These are phyloP conservation scores for Camelus bactrianus DNA, from an alignment of 2,113 vertebrate genomes.

Conservation along the genomic window DNA sequence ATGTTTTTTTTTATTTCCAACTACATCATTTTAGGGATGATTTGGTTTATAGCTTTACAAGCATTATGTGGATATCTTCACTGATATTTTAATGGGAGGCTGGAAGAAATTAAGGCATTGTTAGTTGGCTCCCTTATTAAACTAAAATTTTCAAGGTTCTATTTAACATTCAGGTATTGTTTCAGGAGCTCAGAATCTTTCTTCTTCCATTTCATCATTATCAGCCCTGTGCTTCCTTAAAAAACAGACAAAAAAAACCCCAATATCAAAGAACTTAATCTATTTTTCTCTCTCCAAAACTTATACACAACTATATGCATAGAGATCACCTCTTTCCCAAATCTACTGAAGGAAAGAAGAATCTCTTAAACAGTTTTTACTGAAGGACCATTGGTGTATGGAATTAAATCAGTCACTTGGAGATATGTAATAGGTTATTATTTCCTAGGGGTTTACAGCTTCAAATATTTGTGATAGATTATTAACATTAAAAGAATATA, in stretches of 20 bases:
- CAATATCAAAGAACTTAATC: background rate
- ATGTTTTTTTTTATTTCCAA: background rate
- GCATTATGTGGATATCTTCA: background rate
- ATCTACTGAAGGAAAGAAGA: background rate
- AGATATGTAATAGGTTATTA: background rate
- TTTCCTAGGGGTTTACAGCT: background rate
- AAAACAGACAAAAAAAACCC: background rate
- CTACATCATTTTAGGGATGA: background rate
- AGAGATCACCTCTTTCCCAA: background rate
- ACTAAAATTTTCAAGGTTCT: conserved; percentile 1
- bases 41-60: background rate
- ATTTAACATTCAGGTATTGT: conserved; percentile 35
- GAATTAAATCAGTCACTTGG: background rate
- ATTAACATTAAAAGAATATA: background rate
- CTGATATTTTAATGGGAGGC: conserved; percentile 1
- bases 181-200: background rate
- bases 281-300: background rate
- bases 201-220: background rate
- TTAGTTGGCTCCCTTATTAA: conserved; percentile 19
- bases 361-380: background rate
- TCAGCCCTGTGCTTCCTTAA: background rate
- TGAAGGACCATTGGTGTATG: background rate
- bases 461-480: background rate
- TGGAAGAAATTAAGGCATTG: conserved; percentile 37
- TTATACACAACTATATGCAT: background rate